Evolutionary conservation across 2,797 vertebrate genomes (phyloP).

Genomic region (Cercopithecus hamlyni): DNA sequence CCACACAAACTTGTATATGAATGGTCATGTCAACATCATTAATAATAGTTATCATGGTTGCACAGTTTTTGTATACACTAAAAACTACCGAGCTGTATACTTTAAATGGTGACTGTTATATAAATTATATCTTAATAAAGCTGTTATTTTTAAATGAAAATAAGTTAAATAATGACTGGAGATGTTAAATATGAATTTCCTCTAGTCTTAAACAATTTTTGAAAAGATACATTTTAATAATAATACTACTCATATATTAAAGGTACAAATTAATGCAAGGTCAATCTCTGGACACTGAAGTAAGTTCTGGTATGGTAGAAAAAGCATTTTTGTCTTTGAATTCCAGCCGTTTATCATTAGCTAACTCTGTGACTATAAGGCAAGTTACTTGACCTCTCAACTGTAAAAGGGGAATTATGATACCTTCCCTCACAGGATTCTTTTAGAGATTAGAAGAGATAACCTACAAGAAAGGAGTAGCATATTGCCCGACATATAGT

Average conservation of each 20-base stretch:
- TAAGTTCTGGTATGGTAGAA: not conserved
- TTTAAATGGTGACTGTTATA: not conserved
- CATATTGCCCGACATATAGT: not conserved
- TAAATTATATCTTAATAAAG: not conserved
- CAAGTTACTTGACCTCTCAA: not conserved
- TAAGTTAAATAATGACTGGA: conserved; percentile 15
- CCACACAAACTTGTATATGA: not conserved
- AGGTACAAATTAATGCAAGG: not conserved
- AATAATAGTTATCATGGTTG: not conserved
- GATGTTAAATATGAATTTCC: not conserved
- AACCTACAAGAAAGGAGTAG: not conserved
- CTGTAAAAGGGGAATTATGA: not conserved
- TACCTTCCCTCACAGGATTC: not conserved
- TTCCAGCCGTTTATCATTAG: not conserved
- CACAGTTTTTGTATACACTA: not conserved
- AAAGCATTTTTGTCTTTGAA: not conserved
- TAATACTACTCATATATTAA: not conserved
- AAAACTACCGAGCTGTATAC: not conserved
- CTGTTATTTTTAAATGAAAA: not conserved
- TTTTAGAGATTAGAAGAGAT: not conserved
- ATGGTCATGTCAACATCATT: not conserved
- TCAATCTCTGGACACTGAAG: not conserved
- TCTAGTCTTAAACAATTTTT: not conserved
- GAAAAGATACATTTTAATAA: conserved; percentile 6
- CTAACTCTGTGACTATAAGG: not conserved